phyloP scores from a whole-genome alignment of 2,113 vertebrate species.

The Calidris pygmaea region DNA sequence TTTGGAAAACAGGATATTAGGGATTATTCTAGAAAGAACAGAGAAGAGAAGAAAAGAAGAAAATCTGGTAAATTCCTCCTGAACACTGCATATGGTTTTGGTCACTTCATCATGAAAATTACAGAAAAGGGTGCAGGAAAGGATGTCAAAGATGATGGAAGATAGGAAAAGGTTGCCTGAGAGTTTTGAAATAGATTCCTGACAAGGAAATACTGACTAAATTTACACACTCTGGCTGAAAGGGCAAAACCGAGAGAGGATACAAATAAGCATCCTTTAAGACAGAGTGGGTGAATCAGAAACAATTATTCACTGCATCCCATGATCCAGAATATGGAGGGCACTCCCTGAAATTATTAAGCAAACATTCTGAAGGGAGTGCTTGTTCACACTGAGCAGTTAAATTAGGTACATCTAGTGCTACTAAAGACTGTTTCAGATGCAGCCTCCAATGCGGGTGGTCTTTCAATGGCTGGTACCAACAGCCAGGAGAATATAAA shows the following conservation, averaged over 20 bases:
- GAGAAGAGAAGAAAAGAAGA: background rate
- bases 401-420: background rate
- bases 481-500: background rate
- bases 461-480: background rate
- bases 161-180: background rate
- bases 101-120: background rate
- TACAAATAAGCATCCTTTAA: background rate
- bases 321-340: background rate
- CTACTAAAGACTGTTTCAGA: background rate
- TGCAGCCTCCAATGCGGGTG: background rate
- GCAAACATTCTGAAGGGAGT: background rate
- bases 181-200: background rate
- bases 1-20: background rate
- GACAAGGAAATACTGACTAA: background rate
- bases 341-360: background rate
- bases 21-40: background rate
- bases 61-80: background rate
- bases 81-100: background rate
- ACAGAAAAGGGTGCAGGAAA: background rate
- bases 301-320: background rate
- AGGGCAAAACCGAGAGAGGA: background rate
- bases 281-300: background rate
- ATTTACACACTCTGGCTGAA: background rate
- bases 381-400: background rate
- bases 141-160: background rate